Conservation (phyloP, 2,797 vertebrate genomes). For the Cryptoblepharus egeriae region DNA sequence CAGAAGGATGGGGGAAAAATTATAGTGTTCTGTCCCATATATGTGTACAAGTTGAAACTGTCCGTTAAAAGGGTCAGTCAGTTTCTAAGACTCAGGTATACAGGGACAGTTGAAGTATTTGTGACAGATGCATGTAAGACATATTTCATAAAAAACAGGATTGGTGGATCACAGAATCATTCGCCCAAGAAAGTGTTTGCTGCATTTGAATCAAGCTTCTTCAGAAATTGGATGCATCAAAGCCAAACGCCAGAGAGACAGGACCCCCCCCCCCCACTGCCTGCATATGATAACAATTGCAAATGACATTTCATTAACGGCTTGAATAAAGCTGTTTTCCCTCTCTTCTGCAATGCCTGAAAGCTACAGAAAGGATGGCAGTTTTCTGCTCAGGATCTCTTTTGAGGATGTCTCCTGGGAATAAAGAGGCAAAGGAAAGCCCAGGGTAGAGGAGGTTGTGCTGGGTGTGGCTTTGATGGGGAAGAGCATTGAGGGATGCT, state of each 20-base stretch:
- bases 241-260: neutral
- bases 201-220: conserved; percentile 43
- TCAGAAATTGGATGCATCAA: neutral
- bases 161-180: neutral
- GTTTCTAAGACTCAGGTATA: neutral
- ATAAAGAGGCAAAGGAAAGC: neutral
- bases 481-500: neutral
- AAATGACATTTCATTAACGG: conserved; percentile 77
- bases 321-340: conserved; percentile 72
- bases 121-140: too few species aligned
- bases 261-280: neutral
- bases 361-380: neutral
- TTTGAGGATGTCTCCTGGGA: conserved; percentile 32
- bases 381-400: conserved; percentile 3
- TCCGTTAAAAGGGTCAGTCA: too few species aligned
- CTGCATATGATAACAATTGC: conserved; percentile 60
- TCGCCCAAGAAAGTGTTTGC: neutral
- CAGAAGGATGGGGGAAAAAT: neutral
- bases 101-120: neutral
- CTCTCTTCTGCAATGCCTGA: conserved; percentile 54
- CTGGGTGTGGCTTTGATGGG: neutral
- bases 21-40: neutral
- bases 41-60: too few species aligned
- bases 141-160: neutral
- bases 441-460: too few species aligned